A percentile compares a stretch with the other conserved stretches of the same genome.
phyloP scores from a whole-genome alignment of 2,888 invertebrate species.

The Chironomus riparius region DNA sequence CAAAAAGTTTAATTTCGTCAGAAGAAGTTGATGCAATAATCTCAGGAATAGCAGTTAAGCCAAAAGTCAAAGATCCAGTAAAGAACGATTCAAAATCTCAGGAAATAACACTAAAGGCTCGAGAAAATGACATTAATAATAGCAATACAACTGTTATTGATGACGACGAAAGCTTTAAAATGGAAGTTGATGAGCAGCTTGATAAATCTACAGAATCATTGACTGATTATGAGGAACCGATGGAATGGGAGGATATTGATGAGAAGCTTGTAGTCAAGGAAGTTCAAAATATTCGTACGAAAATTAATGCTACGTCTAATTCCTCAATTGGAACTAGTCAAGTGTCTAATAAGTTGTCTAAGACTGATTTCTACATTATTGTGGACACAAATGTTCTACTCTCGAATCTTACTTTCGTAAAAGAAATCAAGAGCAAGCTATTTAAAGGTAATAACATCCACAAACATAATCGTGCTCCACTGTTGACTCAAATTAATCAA shows the following conservation, averaged over 20 bases:
- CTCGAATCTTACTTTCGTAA: conserved; percentile 39
- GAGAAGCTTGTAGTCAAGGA: conserved; percentile 30
- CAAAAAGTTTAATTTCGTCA: neutral
- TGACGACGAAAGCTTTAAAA: neutral
- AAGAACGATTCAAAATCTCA: neutral
- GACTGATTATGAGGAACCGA: conserved; percentile 27
- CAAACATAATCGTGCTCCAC: neutral
- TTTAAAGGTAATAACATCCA: conserved; percentile 31
- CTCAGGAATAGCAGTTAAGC: neutral
- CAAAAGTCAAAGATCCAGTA: neutral
- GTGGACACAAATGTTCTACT: conserved; percentile 47
- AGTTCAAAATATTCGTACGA: conserved; percentile 28
- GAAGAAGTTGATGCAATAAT: neutral
- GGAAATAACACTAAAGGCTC: no score
- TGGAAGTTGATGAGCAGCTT: conserved; percentile 4
- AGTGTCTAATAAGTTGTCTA: neutral
- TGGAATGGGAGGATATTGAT: conserved; percentile 34
- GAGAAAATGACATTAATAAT: no score
- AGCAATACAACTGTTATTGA: no score
- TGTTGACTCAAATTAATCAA: neutral
- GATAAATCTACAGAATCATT: no score
- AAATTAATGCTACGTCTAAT: neutral
- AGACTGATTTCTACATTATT: conserved; percentile 39
- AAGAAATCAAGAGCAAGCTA: conserved; percentile 36
- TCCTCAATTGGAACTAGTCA: neutral